Base-by-base conservation (phyloP, 2,797 vertebrate species). In the Nyctibius grandis region DNA sequence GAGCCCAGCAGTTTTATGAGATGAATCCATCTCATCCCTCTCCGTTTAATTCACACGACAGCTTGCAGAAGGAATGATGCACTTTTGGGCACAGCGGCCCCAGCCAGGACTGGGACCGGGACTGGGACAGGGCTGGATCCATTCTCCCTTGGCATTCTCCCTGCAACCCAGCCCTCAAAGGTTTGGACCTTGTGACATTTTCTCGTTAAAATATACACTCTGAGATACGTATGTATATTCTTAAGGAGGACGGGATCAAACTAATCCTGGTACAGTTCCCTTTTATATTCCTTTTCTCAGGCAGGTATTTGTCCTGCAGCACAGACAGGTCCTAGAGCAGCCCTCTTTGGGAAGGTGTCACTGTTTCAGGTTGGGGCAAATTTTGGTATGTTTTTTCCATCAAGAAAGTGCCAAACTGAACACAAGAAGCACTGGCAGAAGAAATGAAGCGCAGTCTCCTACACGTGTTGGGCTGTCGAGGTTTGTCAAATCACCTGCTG, bases 81-180 rank as follows among this genome's bases (percentile, higher is more conserved):
- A 29, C 25, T 38, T 36, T 22, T 88, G 73, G 57, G 33, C 48
- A 38, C 2, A 2, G 28, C 48, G 48, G 11, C 44, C 47, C 47
- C 5, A 1, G 28, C 4, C 1, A 4, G 48, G 22, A 47, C 17
- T 4, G 4, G n/a, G n/a, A n/a, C 40, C 15, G 15, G 20, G 34
- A 44, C 21, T 19, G 8, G n/a, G 50, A 29, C 21, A 60, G 38
- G 23, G 42, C 38, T 76, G 78, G 67, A 65, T 74, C 44, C 16
- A 29, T 44, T 26, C 54, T 72, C 7, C 53, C 20, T 34, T 84
- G 40, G 12, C 25, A 68, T 20, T 19, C 16, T 56, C 34, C 23
- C 69, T 73, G 69, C 45, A 80, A 19, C 33, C 18, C n/a, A 80
- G 23, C 9, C 68, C 31, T 40, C 3, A 1, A 40, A 69, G n/a